Evolutionary conservation across 2,888 invertebrate species (phyloP), one percentile per base, ranked within the genome.

Genomic region (Pammene fasciana): DNA sequence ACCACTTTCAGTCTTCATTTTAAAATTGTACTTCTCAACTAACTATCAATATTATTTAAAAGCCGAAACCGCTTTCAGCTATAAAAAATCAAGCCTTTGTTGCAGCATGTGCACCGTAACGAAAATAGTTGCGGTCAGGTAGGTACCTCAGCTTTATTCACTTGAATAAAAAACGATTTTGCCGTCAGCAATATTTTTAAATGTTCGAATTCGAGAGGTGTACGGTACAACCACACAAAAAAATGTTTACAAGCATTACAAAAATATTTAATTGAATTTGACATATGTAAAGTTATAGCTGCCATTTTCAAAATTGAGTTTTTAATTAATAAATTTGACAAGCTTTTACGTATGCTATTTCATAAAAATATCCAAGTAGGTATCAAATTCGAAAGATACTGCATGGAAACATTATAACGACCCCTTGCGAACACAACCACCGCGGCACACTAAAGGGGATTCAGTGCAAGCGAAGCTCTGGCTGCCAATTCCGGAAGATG

Each of bases 361-460:
- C 38, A 7, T 26, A 26, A 26, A 26, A 26, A 38, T 9, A 38
- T 38, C 38, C 9, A 38, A 7, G 9, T 38, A 38, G 8, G 38
- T 38, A 38, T 38, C 7, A 38, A 38, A 38, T 38, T 38, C 6
- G 2, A 38, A 26, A 26, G 26, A 26, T 26, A 26, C 26, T 26
- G 26, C 38, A 6, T 2, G 38, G 38, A 38, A 38, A 38, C 38
- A 38, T 46, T 6, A 1, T 59, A 68, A 68, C 59, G 68, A 59
- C 13, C 64, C 64, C 45, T 68, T 50, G 56, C 68, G 64, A 62
- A 45, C 68, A 62, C 56, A 68, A 59, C 68, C 68, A 52, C 54
- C 59, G 57, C 68, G 56, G 57, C 62, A 18, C 56, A 62, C 68
- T 57, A 64, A 64, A 68, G 68, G 68, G 57, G 45, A 65, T 59